A percentile compares a stretch with the other conserved stretches of the same genome.
Evolutionary conservation across 2,113 vertebrate genomes (phyloP).

Genomic region (Hucho hucho): DNA sequence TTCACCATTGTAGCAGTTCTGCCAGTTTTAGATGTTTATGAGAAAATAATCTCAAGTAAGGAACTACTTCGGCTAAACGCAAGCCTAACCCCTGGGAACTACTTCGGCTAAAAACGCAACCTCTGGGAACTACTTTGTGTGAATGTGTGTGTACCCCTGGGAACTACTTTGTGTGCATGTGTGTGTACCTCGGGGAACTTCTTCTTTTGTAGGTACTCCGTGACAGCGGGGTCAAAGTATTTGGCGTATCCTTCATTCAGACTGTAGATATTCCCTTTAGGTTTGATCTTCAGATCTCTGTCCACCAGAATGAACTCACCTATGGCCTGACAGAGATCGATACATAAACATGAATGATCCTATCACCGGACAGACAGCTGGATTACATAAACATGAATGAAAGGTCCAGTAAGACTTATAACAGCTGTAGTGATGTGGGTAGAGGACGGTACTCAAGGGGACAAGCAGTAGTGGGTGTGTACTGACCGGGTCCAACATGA

Average conservation of each 20-base stretch:
- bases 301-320: conserved; percentile 95
- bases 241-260: conserved; percentile 88
- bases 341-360: not conserved
- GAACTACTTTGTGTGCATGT: no score
- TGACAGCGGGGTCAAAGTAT: conserved; percentile 82
- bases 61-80: no score
- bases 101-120: no score
- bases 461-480: not conserved
- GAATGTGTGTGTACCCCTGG: no score
- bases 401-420: no score
- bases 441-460: no score
- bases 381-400: not conserved
- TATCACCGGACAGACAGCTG: not conserved
- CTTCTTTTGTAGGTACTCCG: conserved; percentile 86
- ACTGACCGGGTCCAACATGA: conserved; percentile 95
- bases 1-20: not conserved
- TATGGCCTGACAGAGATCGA: conserved; percentile 75
- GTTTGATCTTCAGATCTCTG: conserved; percentile 87
- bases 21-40: not conserved
- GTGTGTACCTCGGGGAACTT: conserved; percentile 76
- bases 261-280: conserved; percentile 89
- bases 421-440: no score
- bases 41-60: no score
- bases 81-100: no score
- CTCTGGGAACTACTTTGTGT: no score